These are phyloP conservation scores for Scomber colias DNA, from an alignment of 2,113 vertebrate species.

Conservation along the genomic window DNA sequence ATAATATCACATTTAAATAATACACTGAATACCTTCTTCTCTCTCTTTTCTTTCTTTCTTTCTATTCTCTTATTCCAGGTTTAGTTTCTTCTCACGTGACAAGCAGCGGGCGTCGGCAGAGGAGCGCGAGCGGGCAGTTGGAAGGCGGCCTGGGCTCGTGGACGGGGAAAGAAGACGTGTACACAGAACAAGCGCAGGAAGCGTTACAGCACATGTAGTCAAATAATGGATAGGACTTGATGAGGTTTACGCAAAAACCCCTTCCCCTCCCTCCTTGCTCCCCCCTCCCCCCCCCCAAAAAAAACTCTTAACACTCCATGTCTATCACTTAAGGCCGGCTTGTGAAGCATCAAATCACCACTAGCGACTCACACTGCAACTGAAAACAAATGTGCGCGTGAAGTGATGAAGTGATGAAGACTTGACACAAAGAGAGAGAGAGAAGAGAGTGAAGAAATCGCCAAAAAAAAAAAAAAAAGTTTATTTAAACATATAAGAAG, in stretches of 20 bases:
- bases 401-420: conserved; percentile 21
- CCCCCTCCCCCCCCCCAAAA: not conserved
- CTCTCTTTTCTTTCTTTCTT: not conserved
- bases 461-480: not conserved
- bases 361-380: conserved; percentile 30
- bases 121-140: conserved; percentile 66
- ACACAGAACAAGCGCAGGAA: conserved; percentile 96
- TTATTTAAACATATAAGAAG: conserved; percentile 9
- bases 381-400: not conserved
- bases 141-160: conserved; percentile 87
- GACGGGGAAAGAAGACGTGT: conserved; percentile 87
- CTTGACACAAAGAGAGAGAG: no score
- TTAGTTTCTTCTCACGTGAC: conserved; percentile 98
- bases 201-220: conserved; percentile 94
- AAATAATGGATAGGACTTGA: not conserved
- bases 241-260: not conserved
- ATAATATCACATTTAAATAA: not conserved
- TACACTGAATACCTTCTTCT: not conserved
- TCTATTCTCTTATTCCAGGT: conserved; percentile 80
- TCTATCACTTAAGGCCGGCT: conserved; percentile 25
- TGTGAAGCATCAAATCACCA: conserved; percentile 7
- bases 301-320: conserved; percentile 37
- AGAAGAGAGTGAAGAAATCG: not conserved
- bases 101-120: conserved; percentile 90
- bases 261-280: no score